Evolutionary conservation across 2,888 invertebrate genomes (phyloP), one percentile per base, ranked within the genome.

Genomic region (Toxonevra muliebris): DNA sequence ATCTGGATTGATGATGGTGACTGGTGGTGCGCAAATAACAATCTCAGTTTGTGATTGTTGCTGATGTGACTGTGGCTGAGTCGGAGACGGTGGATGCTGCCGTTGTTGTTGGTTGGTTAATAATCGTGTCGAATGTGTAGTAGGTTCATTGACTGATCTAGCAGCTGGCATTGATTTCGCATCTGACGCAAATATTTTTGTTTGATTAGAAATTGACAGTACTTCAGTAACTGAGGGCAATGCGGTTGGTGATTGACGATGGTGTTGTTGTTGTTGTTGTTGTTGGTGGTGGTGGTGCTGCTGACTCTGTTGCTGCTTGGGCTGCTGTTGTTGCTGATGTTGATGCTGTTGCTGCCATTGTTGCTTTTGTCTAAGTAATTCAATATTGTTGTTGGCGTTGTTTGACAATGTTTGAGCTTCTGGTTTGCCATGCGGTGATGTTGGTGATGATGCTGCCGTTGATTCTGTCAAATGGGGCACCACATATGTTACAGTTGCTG

Each of bases 91-190:
- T 59, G 42, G 64, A 52, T 20, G 9, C 19, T 60, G 40, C 54
- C 19, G 57, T 12, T 20, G 50, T 62, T 15, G 20, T 30, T 48
- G 54, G 53, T 58, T 62, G 54, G 40, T 42, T 45, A n/a, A 45
- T 7, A 15, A 13, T 63, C 43, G 40, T 71, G 45, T 54, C 15
- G 42, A 60, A 63, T 58, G 66, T 59, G 52, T 75, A n/a, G 70
- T 65, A 13, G 77, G 74, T 19, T 67, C 57, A 20, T 65, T 65
- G n/a, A 45, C 69, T 71, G 68, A 59, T 30, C 20, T 50, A n/a
- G 58, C 41, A 65, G 62, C 42, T 69, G 73, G 67, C 71, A 71
- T 72, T 75, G 93, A 92, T 85, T 93, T 92, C 52, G 61, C 30
- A 54, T 53, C 64, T 64, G 66, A 42, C 50, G 52, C 45, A 17